Percentiles rank a stretch among this genome's conserved stretches.
Conservation (phyloP, 1,140 invertebrate species). For the Harlomillsia oculata region DNA sequence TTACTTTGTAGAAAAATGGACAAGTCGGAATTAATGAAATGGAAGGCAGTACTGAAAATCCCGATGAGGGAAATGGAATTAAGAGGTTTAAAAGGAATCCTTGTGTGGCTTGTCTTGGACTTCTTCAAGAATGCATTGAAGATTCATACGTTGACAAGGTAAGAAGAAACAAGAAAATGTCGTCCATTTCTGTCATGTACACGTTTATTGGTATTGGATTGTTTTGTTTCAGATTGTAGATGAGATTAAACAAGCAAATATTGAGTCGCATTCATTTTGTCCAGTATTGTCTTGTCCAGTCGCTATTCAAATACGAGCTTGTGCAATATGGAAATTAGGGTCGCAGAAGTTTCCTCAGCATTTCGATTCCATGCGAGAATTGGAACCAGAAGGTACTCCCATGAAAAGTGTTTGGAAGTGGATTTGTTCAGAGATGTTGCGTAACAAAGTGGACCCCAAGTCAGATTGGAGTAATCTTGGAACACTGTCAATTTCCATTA, state of each 20-base stretch:
- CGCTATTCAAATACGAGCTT: constrained; percentile 42
- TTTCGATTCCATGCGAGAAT: constrained; percentile 12
- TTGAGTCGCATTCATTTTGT: constrained; percentile 44
- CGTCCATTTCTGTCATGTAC: neutral
- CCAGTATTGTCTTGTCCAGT: constrained; percentile 46
- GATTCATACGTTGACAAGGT: constrained; percentile 39
- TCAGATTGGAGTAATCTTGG: constrained; percentile 43
- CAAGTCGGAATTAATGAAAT: neutral
- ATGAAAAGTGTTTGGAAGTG: constrained; percentile 60
- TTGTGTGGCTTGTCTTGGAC: constrained; percentile 53
- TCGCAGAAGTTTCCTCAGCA: constrained; percentile 24
- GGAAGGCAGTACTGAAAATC: neutral
- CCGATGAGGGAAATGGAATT: neutral
- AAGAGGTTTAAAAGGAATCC: constrained; percentile 33
- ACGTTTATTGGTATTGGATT: constrained; percentile 1
- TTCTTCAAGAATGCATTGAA: constrained; percentile 48
- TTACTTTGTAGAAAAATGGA: neutral
- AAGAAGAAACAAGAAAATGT: neutral
- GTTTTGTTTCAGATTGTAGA: constrained; percentile 39
- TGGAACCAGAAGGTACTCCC: constrained; percentile 40
- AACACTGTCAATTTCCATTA: constrained; percentile 47
- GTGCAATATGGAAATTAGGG: constrained; percentile 40
- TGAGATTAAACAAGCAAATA: constrained; percentile 38
- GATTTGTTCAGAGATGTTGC: constrained; percentile 44
- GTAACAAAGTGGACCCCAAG: constrained; percentile 41